Percentiles rank a stretch among this genome's conserved stretches.
Conservation (phyloP, 1,140 invertebrate genomes). For the Halictus rubicundus region DNA sequence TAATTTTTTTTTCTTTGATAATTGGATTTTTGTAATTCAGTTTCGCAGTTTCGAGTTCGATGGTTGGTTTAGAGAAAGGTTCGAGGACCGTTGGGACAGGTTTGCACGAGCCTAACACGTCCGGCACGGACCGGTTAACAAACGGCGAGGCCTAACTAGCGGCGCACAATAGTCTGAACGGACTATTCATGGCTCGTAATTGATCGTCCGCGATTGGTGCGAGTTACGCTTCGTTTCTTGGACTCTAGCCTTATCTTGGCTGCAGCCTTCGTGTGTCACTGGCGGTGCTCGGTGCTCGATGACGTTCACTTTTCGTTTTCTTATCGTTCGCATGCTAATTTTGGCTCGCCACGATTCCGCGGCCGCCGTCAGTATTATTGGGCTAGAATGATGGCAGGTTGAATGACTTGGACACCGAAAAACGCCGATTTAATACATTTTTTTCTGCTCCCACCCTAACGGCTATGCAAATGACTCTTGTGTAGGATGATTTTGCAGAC, state of each 20-base stretch:
- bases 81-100: conserved; percentile 30
- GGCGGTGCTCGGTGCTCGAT: conserved; percentile 1
- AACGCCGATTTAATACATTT: too few species aligned
- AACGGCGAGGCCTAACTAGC: conserved; percentile 43
- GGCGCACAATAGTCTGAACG: conserved; percentile 37
- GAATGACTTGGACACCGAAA: conserved; percentile 35
- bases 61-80: too few species aligned
- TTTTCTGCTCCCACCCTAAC: too few species aligned
- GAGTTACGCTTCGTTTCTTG: conserved; percentile 54
- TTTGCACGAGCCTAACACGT: conserved; percentile 44
- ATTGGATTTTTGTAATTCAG: too few species aligned
- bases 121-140: conserved; percentile 56
- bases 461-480: too few species aligned
- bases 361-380: conserved; percentile 24
- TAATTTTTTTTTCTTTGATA: too few species aligned
- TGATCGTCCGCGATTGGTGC: conserved; percentile 51
- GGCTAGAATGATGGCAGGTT: conserved; percentile 47
- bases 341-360: conserved; percentile 15
- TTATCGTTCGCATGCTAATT: conserved; percentile 41
- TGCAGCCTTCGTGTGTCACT: conserved; percentile 35
- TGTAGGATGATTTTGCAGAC: too few species aligned
- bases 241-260: conserved; percentile 16
- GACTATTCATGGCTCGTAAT: conserved; percentile 60
- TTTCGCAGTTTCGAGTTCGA: too few species aligned
- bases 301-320: conserved; percentile 14